These are phyloP conservation scores for Scaptomyza flava DNA, from an alignment of 2,888 invertebrate genomes.

Conservation along the genomic window DNA sequence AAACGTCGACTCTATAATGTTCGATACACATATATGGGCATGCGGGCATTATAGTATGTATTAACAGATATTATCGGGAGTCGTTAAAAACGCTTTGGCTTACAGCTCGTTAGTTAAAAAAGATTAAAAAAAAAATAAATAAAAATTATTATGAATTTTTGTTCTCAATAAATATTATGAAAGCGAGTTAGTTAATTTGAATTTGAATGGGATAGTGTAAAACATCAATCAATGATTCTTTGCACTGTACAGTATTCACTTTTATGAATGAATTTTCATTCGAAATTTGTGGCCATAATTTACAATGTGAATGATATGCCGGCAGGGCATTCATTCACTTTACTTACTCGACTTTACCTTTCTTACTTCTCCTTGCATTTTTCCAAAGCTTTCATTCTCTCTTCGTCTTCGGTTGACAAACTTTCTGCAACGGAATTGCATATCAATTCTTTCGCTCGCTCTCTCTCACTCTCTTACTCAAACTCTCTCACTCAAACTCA, in stretches of 20 bases:
- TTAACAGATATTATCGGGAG: slow-evolving; percentile 41
- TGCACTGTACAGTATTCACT: no score
- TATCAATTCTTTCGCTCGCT: slow-evolving; percentile 22
- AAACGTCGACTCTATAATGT: slow-evolving; percentile 24
- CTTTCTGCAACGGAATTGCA: slow-evolving; percentile 32
- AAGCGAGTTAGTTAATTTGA: no score
- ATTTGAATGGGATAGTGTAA: no score
- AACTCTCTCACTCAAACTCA: not conserved
- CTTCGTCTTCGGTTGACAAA: slow-evolving; percentile 26
- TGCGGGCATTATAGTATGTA: slow-evolving; percentile 33
- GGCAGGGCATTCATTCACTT: no score
- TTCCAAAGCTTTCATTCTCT: not conserved
- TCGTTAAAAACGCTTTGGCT: slow-evolving; percentile 39
- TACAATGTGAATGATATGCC: no score
- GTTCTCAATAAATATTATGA: no score
- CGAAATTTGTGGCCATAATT: no score
- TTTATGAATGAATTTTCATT: not conserved
- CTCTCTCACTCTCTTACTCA: slow-evolving; percentile 29
- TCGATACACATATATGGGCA: slow-evolving; percentile 25
- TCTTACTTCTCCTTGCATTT: not conserved
- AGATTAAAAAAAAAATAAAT: not conserved
- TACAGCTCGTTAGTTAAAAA: slow-evolving; percentile 7
- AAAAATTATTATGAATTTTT: not conserved
- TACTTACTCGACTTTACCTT: not conserved
- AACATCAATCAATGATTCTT: no score